Evolutionary conservation across 2,797 vertebrate species (phyloP), one percentile per base, ranked within the genome.

Genomic region (Trematomus bernacchii): DNA sequence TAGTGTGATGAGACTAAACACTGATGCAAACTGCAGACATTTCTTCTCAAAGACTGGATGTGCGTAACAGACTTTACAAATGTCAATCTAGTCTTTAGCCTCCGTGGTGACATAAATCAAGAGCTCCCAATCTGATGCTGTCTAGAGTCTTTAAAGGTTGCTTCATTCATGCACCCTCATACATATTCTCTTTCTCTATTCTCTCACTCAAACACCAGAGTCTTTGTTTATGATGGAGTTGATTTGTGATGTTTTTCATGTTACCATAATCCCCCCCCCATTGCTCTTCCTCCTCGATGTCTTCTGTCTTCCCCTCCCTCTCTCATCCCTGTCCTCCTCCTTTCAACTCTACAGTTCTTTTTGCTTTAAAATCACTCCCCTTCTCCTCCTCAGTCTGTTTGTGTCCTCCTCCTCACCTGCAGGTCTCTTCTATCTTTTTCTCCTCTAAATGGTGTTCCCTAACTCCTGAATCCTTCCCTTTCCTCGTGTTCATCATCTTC

Each of bases 111-210:
- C 3, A 3, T 82, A 66, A 73, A 73, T 59, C 4, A 37, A 68
- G 14, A 3, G 33, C 50, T 55, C 27, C 6, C 8, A 54, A 19
- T 52, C 58, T 69, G 52, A 50, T 58, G 40, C 15, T 54, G 53
- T 23, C 33, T 9, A 43, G 9, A 63, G 23, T 60, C 44, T 11
- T 48, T 10, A 27, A 23, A 60, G 46, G 61, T 12, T 44, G 7
- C n/a, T 60, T 76, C 52, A 64, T 50, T 70, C 27, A 73, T 51
- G 9, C 54, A n/a, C 43, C 44, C 16, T 69, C 60, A 47, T 58
- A 30, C 54, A 54, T 68, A 37, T 37, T 37, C 7, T 33, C 6
- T 33, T 7, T 53, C 51, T 53, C 27, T 27, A 27, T n/a, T 43
- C 12, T 33, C 53, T 30, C 62, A n/a, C 59, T 37, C 33, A 57